Base-by-base conservation (phyloP, 23 tunicate genomes). In the Phallusia fumigata region DNA sequence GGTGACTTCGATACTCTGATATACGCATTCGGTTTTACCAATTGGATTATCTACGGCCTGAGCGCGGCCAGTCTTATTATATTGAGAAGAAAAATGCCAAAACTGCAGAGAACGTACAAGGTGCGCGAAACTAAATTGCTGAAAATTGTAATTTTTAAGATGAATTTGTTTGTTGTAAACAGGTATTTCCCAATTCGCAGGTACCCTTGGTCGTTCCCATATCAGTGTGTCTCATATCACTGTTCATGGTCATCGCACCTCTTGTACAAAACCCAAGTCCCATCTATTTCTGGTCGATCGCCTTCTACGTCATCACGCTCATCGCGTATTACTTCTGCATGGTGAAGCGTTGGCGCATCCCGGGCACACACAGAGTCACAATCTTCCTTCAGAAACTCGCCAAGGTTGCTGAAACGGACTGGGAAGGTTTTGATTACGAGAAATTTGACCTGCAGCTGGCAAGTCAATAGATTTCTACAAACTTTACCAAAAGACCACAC, bases 1-100 rank as follows among this genome's bases (percentile, higher is more conserved):
- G 84, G 86, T 19, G 93, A 88, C 83, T 76, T 88, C 51, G 75
- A 88, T 33, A 40, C 82, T 40, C 80, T 93, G 73, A 80, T 93
- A 65, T 84, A 80, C 51, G 80, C 84, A 18, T 58, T 79, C 64
- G 49, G 88, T 31, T 89, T 89, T 45, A 53, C 64, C 18, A 0
- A 35, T 8, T 84, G 88, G 88, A 53, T 76, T 5, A 32, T 85
- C 44, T 30, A 80, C 0, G 88, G 94, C 28, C 73, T 89, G 22
- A 79, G 85, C 26, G 88, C 94, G 32, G 79, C 74, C 64, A 82
- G 85, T 35, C 81, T 89, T 36, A 78, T 89, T 26, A 78, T 89
- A 33, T 65, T 89, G 50, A 50, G 94, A 65, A 52, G 81, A 45
- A 89, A 85, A 64, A 53, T 65, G 32, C 94, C 94, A 13, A 26